A percentile compares a stretch with the other conserved stretches of the same genome.
Evolutionary conservation across 2,888 invertebrate genomes (phyloP).

Genomic region (Atherix ibis): DNA sequence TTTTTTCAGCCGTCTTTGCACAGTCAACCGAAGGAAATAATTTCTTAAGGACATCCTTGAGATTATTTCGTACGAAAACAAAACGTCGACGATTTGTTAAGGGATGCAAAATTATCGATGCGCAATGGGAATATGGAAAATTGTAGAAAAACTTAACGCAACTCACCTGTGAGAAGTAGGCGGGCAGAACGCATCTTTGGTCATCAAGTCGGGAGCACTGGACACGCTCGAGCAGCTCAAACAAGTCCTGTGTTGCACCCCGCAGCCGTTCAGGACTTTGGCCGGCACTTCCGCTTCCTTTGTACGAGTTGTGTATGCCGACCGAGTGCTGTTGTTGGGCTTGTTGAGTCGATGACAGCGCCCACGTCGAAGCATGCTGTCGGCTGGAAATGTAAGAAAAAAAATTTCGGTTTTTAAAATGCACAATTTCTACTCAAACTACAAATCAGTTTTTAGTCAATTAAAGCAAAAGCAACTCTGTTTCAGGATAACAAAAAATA

Average conservation of each 20-base stretch:
- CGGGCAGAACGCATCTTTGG: slow-evolving; percentile 90
- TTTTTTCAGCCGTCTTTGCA: too few species aligned
- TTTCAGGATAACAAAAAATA: too few species aligned
- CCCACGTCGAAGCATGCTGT: slow-evolving; percentile 41
- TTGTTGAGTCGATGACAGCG: slow-evolving; percentile 21
- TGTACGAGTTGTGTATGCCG: slow-evolving; percentile 3
- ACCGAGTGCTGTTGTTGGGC: slow-evolving; percentile 11
- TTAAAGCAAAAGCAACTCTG: too few species aligned
- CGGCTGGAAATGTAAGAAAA: slow-evolving; percentile 37
- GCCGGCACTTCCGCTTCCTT: slow-evolving; percentile 5
- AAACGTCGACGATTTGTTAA: too few species aligned
- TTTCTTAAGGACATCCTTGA: too few species aligned
- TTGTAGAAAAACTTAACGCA: too few species aligned
- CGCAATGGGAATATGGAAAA: too few species aligned
- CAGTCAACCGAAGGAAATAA: too few species aligned
- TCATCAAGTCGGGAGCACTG: slow-evolving; percentile 92
- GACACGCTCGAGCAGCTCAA: slow-evolving; percentile 84
- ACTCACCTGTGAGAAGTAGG: slow-evolving; percentile 76
- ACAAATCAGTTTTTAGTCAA: not conserved
- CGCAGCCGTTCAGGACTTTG: slow-evolving; percentile 33
- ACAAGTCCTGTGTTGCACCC: slow-evolving; percentile 54
- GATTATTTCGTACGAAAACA: too few species aligned
- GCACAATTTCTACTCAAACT: not conserved
- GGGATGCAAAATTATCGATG: too few species aligned
- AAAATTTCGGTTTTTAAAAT: not conserved